Conservation (phyloP, 2,113 vertebrate species). For the Platichthys flesus region DNA sequence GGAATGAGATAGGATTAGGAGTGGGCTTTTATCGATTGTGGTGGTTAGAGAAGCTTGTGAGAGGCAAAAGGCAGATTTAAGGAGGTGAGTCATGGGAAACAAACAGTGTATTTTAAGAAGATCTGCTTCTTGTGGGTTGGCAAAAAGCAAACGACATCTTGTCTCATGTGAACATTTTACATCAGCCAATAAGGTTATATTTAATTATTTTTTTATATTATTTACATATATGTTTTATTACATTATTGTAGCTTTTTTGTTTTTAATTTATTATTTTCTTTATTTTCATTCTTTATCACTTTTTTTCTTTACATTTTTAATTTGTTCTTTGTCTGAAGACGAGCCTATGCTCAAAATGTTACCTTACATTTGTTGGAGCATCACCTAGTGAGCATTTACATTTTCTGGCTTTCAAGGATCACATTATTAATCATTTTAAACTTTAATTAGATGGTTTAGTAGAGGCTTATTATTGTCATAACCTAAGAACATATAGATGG, state of each 20-base stretch:
- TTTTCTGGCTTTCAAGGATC: constrained; percentile 27
- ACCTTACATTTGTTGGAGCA: too few relatives aligned
- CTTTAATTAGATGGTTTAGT: constrained; percentile 29
- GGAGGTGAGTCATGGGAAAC: constrained; percentile 9
- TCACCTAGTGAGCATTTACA: constrained; percentile 4
- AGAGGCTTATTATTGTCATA: background rate
- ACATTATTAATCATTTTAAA: constrained; percentile 21
- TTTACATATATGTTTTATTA: too few relatives aligned
- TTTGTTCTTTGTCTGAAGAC: too few relatives aligned
- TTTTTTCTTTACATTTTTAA: too few relatives aligned
- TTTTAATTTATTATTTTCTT: too few relatives aligned
- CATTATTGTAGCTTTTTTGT: too few relatives aligned
- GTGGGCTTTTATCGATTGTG: constrained; percentile 12
- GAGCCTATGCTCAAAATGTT: too few relatives aligned
- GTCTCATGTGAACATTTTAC: too few relatives aligned
- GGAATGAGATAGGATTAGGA: background rate
- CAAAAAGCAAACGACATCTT: background rate
- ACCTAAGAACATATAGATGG: background rate
- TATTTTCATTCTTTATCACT: too few relatives aligned
- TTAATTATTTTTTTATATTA: too few relatives aligned
- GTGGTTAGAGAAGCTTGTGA: constrained; percentile 15
- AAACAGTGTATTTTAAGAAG: background rate
- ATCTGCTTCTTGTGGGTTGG: background rate
- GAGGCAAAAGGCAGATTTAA: constrained; percentile 19
- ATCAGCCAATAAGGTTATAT: too few relatives aligned